Base-by-base conservation (phyloP, 30 jellyfish, hydroid and myxozoan species). In the Nemopilema nomurai region DNA sequence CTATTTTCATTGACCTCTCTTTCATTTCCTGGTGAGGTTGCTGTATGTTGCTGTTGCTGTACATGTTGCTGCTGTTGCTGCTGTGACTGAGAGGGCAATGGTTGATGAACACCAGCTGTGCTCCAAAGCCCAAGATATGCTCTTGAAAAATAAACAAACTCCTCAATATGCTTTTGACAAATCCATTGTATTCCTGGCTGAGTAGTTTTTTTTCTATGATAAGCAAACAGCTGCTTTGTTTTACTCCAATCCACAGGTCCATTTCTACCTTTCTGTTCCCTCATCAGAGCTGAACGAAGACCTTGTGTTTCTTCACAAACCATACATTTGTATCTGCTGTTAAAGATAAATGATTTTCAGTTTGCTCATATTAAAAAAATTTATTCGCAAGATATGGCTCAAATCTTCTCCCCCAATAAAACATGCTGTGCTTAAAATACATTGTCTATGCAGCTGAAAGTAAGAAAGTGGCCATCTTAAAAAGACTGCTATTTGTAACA, bases 211-310 rank as follows among this genome's bases (percentile, higher is more conserved):
- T 32, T 71, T 7, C 80, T 85, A 69, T 83, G 91, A 24, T 71
- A 83, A 18, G 91, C 91, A 27, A 83, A 83, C 28, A 83, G 82
- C 74, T 83, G 91, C 20, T 83, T 83, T 24, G 91, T 83, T 83
- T 83, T 83, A 70, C 41, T 83, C 91, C 91, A 83, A 69, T 83
- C 91, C 1, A 83, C 80, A 17, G 91, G 91, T 1, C 91, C 91
- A 41, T 83, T 83, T 29, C 91, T 71, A 20, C 91, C 91, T 57
- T 83, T 83, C 65, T 83, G 91, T 65, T 83, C 91, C 64, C 91
- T 76, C 86, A 83, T 70, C 24, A 83, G 81, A n/a, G 91, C 68
- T 18, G 91, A 32, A 18, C 91, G 57, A 1, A 83, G 80, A 22
- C 86, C 85, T 28, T 72, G 86, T 7, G 71, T 83, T 41, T 83